Conservation (phyloP, 2,113 vertebrate species). For the Capra hircus region DNA sequence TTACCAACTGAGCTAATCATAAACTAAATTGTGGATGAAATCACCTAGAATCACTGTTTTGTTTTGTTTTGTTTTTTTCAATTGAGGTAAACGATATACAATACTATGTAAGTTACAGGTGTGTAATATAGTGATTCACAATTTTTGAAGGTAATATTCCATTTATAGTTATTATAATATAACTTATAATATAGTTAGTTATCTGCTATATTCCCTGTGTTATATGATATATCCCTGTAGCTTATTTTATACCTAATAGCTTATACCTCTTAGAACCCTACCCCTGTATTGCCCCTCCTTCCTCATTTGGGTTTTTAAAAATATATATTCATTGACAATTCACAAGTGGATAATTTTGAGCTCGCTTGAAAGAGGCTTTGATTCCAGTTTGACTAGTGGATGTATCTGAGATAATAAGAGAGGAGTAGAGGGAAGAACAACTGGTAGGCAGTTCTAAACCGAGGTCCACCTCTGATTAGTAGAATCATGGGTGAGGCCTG, state of each 20-base stretch:
- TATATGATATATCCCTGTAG: not conserved
- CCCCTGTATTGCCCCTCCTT: not conserved
- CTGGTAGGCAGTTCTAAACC: not conserved
- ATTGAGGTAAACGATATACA: not conserved
- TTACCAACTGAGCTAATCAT: not conserved
- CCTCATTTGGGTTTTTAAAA: not conserved
- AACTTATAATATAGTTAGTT: no score
- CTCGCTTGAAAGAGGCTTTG: not conserved
- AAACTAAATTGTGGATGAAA: not conserved
- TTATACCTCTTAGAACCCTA: not conserved
- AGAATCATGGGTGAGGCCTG: not conserved
- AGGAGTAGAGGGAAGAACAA: not conserved
- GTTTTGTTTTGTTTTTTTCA: not conserved
- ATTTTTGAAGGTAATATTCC: not conserved
- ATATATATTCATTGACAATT: not conserved
- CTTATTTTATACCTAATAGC: not conserved
- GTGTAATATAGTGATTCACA: not conserved
- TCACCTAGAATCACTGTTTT: not conserved
- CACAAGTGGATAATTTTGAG: not conserved
- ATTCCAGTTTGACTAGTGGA: not conserved
- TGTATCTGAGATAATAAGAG: not conserved
- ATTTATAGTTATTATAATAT: not conserved
- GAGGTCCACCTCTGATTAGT: not conserved
- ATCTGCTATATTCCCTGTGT: not conserved
- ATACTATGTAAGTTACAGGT: not conserved